A percentile compares a stretch with the other conserved stretches of the same genome.
Conservation (phyloP, 1,140 invertebrate species). For the Bombus ignitus region DNA sequence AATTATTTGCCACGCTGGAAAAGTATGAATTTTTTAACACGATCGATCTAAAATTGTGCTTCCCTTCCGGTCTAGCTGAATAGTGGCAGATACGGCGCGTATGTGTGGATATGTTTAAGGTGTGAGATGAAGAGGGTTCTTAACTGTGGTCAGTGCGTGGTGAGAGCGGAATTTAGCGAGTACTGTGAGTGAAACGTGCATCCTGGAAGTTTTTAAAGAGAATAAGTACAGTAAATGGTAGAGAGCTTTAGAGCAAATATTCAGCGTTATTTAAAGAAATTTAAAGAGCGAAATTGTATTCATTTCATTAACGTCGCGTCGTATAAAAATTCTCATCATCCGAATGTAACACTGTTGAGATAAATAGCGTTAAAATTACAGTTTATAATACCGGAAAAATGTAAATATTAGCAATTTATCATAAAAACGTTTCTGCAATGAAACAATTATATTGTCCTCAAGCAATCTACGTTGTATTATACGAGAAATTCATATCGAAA, state of each 20-base stretch:
- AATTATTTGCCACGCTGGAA: neutral
- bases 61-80: neutral
- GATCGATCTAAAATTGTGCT: neutral
- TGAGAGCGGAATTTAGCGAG: constrained; percentile 12
- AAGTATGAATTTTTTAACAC: neutral
- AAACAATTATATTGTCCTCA: neutral
- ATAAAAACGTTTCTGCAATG: neutral
- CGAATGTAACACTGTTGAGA: neutral
- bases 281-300: neutral
- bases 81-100: neutral
- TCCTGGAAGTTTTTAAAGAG: neutral
- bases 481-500: too few species aligned
- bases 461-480: too few species aligned
- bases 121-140: constrained; percentile 7
- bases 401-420: neutral
- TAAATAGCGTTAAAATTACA: neutral
- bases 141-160: constrained; percentile 21
- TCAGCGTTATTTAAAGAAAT: constrained; percentile 7
- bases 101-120: neutral
- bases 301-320: neutral
- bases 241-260: constrained; percentile 5
- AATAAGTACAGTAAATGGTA: neutral
- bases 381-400: neutral
- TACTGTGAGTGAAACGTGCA: constrained; percentile 1
- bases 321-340: neutral